Percentiles rank a stretch among this genome's conserved stretches.
phyloP scores from a whole-genome alignment of 2,888 invertebrate species.

The Drosophila histrio region DNA sequence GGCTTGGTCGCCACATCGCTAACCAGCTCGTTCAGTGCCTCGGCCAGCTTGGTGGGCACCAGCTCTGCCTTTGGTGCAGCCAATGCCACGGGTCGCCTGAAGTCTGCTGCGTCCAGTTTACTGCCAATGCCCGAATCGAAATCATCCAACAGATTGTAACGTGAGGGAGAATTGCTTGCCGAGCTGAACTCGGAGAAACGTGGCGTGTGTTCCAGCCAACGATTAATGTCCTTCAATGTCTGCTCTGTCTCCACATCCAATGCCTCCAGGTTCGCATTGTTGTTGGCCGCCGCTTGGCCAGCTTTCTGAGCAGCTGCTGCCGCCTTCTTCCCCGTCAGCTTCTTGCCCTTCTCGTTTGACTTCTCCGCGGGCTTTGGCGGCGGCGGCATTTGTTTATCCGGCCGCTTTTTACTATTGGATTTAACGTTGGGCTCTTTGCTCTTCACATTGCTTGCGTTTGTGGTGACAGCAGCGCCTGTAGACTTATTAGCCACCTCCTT shows the following conservation, averaged over 20 bases:
- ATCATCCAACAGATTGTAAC: slow-evolving; percentile 88
- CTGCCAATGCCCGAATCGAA: slow-evolving; percentile 84
- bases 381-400: slow-evolving; percentile 72
- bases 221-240: slow-evolving; percentile 91
- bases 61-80: slow-evolving; percentile 83
- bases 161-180: slow-evolving; percentile 90
- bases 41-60: slow-evolving; percentile 84
- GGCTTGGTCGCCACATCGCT: slow-evolving; percentile 54
- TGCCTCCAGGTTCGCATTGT: slow-evolving; percentile 87
- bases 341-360: slow-evolving; percentile 51
- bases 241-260: slow-evolving; percentile 89
- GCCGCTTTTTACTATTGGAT: slow-evolving; percentile 71
- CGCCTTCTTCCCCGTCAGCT: slow-evolving; percentile 47
- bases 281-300: slow-evolving; percentile 39
- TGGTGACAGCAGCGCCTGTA: slow-evolving; percentile 15
- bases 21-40: slow-evolving; percentile 85
- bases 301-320: slow-evolving; percentile 53
- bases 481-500: slow-evolving; percentile 26
- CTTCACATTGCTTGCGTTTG: slow-evolving; percentile 38
- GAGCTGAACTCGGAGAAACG: slow-evolving; percentile 90
- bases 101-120: slow-evolving; percentile 84
- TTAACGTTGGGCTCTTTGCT: slow-evolving; percentile 50
- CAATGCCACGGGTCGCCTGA: slow-evolving; percentile 85
- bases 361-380: slow-evolving; percentile 67
- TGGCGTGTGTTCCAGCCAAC: slow-evolving; percentile 94